Conservation (phyloP, 2,888 invertebrate species). For the Quadroppia sp. region DNA sequence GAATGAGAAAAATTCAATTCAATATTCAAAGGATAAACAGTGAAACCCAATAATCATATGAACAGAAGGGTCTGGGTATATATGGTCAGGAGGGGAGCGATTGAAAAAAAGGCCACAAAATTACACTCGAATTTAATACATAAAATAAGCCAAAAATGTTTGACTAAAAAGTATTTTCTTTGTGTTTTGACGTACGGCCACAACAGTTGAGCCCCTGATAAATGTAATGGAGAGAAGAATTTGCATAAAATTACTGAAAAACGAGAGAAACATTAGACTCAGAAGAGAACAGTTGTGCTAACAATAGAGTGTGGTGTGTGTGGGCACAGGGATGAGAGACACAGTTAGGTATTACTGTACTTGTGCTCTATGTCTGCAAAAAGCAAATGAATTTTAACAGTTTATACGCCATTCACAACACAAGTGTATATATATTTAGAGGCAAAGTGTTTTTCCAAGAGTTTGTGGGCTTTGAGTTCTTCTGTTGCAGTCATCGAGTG, state of each 20-base stretch:
- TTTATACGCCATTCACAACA: no score
- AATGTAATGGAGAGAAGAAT: background rate
- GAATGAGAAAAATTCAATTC: no score
- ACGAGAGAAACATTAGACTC: background rate
- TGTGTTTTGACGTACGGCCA: background rate
- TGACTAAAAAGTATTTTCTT: background rate
- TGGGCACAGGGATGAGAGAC: background rate
- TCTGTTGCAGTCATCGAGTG: background rate
- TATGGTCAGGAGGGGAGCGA: no score
- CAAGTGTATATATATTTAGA: no score
- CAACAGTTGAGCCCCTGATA: background rate
- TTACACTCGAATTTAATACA: no score
- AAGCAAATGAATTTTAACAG: no score
- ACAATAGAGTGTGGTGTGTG: constrained; percentile 15
- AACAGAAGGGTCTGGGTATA: no score
- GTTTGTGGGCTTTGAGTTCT: no score
- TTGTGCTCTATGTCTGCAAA: background rate
- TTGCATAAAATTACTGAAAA: background rate
- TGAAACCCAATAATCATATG: no score
- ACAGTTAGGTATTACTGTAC: background rate
- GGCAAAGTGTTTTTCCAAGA: no score
- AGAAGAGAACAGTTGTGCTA: background rate
- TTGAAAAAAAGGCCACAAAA: no score
- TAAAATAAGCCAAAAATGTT: background rate
- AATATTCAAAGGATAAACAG: no score